Conservation (phyloP, 2,888 invertebrate species). For the Nemotelus nigrinus region DNA sequence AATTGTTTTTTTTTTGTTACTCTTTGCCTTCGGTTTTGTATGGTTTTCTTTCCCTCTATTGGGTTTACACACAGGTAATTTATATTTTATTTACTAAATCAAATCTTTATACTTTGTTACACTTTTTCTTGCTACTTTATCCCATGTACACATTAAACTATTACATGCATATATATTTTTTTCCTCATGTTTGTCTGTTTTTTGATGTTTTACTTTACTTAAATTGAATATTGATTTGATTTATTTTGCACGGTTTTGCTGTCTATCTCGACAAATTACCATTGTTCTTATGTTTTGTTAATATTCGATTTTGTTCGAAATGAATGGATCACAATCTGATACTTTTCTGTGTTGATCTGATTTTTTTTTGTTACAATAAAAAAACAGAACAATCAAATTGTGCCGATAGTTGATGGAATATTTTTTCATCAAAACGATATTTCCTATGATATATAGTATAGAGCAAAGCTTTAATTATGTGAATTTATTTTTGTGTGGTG, state of each 20-base stretch:
- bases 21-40: not conserved
- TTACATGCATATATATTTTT: too few relatives aligned
- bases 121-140: not conserved
- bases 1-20: not conserved
- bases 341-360: not conserved
- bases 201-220: conserved; percentile 8
- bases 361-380: too few relatives aligned
- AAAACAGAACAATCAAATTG: too few relatives aligned
- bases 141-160: too few relatives aligned
- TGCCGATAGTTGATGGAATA: too few relatives aligned
- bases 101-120: conserved; percentile 7
- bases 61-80: not conserved
- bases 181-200: not conserved
- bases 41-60: not conserved
- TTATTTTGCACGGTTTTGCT: conserved; percentile 14
- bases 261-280: not conserved
- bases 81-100: conserved; percentile 1
- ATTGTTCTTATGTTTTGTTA: too few relatives aligned
- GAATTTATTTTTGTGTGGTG: too few relatives aligned
- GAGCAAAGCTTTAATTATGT: too few relatives aligned
- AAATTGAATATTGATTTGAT: conserved; percentile 23
- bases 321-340: too few relatives aligned
- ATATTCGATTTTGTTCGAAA: too few relatives aligned
- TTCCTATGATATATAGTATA: too few relatives aligned
- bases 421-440: too few relatives aligned